Evolutionary conservation across 2,797 vertebrate species (phyloP), one percentile per base, ranked within the genome.

Genomic region (Glyptemys insculpta): DNA sequence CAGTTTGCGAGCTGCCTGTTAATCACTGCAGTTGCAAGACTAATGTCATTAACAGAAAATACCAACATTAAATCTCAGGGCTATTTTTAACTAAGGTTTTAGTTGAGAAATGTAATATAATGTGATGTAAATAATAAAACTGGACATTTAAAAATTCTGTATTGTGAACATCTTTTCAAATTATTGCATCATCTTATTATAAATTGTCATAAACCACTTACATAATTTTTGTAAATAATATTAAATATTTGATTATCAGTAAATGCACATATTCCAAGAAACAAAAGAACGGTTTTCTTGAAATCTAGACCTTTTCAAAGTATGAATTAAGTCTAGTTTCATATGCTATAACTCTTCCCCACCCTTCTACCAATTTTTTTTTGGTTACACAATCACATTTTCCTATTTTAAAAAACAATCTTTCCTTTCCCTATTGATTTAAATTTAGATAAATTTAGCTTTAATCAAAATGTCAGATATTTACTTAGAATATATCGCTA

Each of bases 1-100:
- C 92, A 97, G 91, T 95, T 81, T 94, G 92, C 93, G 94, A 96
- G 59, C 91, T 83, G 96, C 88, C 90, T 97, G 94, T 96, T 96
- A 96, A 96, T 97, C 95, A 92, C 88, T 95, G 96, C 86, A 91
- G 53, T 93, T 97, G 88, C 93, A 94, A 87, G 78, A 57, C 86
- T 97, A 93, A 95, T 91, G n/a, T 81, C 62, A 87, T 97, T 96
- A 97, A 44, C 37, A 86, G 72, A 93, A 95, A 92, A 96, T 79
- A 83, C 81, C 87, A 93, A 84, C 3, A 59, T 86, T 93, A 78
- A 81, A 44, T 82, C 52, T 84, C 10, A 65, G 76, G 49, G 84
- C 80, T 95, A 5, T 93, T 96, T 96, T 91, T 82, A 91, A 94
- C 29, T 88, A 80, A 87, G 18, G 16, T 88, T 91, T 85, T 91